phyloP scores from a whole-genome alignment of 2,888 invertebrate genomes.

The Bugulina stolonifera region DNA sequence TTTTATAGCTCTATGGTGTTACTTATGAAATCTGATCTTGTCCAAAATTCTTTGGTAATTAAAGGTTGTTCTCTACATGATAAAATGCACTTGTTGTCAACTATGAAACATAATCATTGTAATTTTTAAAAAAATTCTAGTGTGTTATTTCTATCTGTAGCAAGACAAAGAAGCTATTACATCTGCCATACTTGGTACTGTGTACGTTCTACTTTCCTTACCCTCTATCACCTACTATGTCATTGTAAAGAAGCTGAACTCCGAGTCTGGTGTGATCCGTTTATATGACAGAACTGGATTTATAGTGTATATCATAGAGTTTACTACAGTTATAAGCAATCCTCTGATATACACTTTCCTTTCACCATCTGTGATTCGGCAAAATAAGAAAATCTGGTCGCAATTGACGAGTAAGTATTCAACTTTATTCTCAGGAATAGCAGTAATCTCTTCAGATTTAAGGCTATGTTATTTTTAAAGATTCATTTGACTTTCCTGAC shows the following conservation, averaged over 20 bases:
- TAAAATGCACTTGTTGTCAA: background rate
- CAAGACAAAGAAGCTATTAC: conserved; percentile 2
- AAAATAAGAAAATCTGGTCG: background rate
- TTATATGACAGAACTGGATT: background rate
- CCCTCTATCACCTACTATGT: background rate
- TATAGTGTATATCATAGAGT: background rate
- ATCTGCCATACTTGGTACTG: background rate
- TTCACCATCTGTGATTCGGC: background rate
- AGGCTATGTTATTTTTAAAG: no score
- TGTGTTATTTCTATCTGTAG: background rate
- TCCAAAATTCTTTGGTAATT: no score
- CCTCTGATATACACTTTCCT: conserved; percentile 10
- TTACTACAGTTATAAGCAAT: background rate
- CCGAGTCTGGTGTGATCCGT: background rate
- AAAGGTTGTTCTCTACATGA: no score
- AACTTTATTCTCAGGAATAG: no score
- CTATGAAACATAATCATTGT: background rate
- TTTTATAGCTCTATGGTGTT: no score
- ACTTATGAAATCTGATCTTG: no score
- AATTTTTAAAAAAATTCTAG: background rate
- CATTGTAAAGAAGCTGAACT: background rate
- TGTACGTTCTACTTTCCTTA: background rate
- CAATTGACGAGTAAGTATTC: no score
- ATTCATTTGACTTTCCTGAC: no score
- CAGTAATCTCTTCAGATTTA: no score